Conservation (phyloP, 2,797 vertebrate genomes). For the Malurus leucopterus region DNA sequence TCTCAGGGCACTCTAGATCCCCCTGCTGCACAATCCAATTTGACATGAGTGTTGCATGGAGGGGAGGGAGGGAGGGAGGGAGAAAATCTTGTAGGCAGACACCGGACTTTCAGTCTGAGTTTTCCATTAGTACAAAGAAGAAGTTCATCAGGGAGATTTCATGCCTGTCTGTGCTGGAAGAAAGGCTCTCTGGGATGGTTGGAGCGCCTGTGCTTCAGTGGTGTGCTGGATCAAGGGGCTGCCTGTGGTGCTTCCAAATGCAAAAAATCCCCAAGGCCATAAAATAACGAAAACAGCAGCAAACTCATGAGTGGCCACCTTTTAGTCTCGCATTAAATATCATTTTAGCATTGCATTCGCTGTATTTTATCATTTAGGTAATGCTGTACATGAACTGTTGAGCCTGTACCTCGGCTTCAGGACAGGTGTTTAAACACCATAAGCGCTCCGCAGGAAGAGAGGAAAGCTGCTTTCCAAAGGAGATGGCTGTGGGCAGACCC, state of each 20-base stretch:
- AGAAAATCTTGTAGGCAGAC: neutral
- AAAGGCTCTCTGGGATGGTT: neutral
- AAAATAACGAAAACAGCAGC: neutral
- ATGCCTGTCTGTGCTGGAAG: neutral
- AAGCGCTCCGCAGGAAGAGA: neutral
- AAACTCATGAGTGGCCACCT: neutral
- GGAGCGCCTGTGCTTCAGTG: neutral
- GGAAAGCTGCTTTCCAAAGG: constrained; percentile 14
- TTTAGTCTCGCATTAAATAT: neutral
- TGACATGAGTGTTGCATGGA: neutral
- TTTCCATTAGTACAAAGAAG: neutral
- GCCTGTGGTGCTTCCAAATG: neutral
- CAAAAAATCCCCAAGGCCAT: neutral
- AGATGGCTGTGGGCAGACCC: neutral
- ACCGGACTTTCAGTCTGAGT: neutral
- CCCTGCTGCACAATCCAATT: constrained; percentile 25
- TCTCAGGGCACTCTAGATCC: constrained; percentile 21
- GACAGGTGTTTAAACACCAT: neutral
- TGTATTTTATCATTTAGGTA: neutral
- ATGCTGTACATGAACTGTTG: neutral
- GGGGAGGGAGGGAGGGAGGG: no score
- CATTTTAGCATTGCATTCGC: neutral
- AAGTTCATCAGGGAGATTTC: neutral
- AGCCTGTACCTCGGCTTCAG: neutral
- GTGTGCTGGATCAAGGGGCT: neutral